Evolutionary conservation across 2,797 vertebrate genomes (phyloP), one percentile per base, ranked within the genome.

Genomic region (Paramormyrops hopkinsi): DNA sequence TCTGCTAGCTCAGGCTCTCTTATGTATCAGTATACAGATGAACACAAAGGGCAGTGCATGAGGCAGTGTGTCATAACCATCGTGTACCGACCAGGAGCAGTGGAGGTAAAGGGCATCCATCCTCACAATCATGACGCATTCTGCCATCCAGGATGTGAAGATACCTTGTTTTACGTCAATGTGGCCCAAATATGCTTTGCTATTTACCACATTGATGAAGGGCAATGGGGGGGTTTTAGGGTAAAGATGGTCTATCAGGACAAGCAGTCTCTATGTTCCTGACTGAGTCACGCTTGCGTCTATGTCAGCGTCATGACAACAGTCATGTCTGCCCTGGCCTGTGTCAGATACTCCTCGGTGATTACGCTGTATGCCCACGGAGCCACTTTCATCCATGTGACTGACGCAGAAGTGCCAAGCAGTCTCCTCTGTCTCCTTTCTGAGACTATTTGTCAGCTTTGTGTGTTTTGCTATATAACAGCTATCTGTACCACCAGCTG

Each of bases 401-500:
- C 46, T 41, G 19, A 25, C 9, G 1, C n/a, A 11, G 1, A 46
- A 25, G 41, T 11, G 19, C n/a, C 41, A 25, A n/a, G 3, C 82
- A 4, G 11, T 29, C 4, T 84, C 11, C 19, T 11, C 19, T 11
- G 8, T 14, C 82, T 19, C 8, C 25, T 51, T 84, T 25, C n/a
- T n/a, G 4, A 51, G 9, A 51, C 22, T 9, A 22, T 84, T 53
- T 86, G 51, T 53, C 25, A 56, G 33, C 85, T 56, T 7, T 54
- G 85, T 86, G 33, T 87, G 51, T 56, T 87, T 51, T 19, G 33
- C 85, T 87, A n/a, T 87, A 87, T n/a, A 41, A n/a, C 51, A 12
- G 86, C 86, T 56, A 56, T 56, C 51, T 59, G 86, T n/a, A 29
- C 53, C 86, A n/a, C 53, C 86, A 41, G 29, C 51, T 44, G 86